Evolutionary conservation across 2,797 vertebrate species (phyloP).

Genomic region (Alcedo quadribrachys): DNA sequence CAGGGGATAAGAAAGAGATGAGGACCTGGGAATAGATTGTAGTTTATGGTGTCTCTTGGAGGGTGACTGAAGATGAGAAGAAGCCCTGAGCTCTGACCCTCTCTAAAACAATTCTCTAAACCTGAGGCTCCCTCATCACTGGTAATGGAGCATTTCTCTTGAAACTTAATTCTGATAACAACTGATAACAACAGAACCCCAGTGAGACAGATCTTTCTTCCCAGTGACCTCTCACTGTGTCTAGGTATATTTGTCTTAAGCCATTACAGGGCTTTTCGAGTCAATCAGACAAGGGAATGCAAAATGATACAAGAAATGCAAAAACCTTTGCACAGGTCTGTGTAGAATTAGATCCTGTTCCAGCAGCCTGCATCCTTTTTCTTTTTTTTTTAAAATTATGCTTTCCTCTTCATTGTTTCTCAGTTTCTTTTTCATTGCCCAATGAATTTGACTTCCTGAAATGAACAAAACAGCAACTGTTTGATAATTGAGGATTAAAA

Average conservation of each 20-base stretch:
- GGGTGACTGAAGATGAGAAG: background rate
- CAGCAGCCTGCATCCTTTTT: background rate
- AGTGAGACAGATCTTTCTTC: background rate
- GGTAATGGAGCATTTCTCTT: background rate
- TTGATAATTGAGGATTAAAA: background rate
- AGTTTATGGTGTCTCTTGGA: background rate
- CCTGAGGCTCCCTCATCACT: background rate
- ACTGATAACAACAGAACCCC: background rate
- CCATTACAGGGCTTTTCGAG: background rate
- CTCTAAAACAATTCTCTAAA: background rate
- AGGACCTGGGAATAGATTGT: background rate
- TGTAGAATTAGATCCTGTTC: background rate
- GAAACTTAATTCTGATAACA: background rate
- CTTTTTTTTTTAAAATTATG: background rate
- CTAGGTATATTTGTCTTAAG: background rate
- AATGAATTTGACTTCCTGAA: conserved; percentile 21
- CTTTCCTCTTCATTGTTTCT: conserved; percentile 24
- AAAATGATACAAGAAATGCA: background rate
- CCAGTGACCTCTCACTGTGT: fast-evolving
- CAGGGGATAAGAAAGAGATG: background rate
- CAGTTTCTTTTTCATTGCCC: background rate
- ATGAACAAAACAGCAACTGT: background rate
- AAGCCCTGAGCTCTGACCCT: background rate
- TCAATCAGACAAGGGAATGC: background rate
- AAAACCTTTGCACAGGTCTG: background rate